Evolutionary conservation across 2,113 vertebrate genomes (phyloP).

Genomic region (Ammospiza caudacuta): DNA sequence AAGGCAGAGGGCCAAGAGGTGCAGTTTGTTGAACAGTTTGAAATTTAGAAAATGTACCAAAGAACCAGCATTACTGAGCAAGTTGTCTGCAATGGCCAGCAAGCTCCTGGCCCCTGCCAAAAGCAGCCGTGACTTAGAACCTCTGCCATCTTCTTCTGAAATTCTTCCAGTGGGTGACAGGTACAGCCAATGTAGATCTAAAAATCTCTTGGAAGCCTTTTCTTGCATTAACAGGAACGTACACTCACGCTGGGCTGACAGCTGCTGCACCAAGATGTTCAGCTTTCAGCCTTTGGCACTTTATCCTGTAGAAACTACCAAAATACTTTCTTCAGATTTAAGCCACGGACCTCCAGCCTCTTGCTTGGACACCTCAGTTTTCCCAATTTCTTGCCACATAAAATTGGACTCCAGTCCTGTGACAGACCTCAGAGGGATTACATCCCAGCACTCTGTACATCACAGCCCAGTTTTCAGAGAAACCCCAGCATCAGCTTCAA

Average conservation of each 20-base stretch:
- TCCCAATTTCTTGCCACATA: slow-evolving; percentile 69
- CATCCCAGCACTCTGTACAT: slow-evolving; percentile 44
- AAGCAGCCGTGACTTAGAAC: background rate
- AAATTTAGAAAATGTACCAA: slow-evolving; percentile 68
- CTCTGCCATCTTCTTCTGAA: slow-evolving; percentile 40
- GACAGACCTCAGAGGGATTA: slow-evolving; percentile 38
- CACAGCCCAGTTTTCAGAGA: slow-evolving; percentile 6
- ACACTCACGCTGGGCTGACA: slow-evolving; percentile 53
- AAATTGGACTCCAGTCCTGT: slow-evolving; percentile 40
- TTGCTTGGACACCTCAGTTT: slow-evolving; percentile 16
- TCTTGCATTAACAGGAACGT: slow-evolving; percentile 65
- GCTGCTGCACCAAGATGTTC: slow-evolving; percentile 61
- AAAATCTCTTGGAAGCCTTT: slow-evolving; percentile 71
- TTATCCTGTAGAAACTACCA: slow-evolving; percentile 64
- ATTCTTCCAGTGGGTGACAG: slow-evolving; percentile 57
- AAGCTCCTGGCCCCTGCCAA: slow-evolving; percentile 55
- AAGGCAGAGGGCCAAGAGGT: slow-evolving; percentile 47
- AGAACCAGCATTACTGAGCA: slow-evolving; percentile 70
- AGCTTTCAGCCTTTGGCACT: slow-evolving; percentile 68
- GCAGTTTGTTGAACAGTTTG: slow-evolving; percentile 40
- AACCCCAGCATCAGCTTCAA: slow-evolving; percentile 7
- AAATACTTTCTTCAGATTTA: slow-evolving; percentile 48
- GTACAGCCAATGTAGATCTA: slow-evolving; percentile 51
- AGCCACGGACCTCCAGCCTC: slow-evolving; percentile 48
- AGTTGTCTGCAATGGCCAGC: slow-evolving; percentile 72